Percentiles rank a stretch among this genome's conserved stretches.
Evolutionary conservation across 2,888 invertebrate species (phyloP).

Genomic region (Mythimna albipuncta): DNA sequence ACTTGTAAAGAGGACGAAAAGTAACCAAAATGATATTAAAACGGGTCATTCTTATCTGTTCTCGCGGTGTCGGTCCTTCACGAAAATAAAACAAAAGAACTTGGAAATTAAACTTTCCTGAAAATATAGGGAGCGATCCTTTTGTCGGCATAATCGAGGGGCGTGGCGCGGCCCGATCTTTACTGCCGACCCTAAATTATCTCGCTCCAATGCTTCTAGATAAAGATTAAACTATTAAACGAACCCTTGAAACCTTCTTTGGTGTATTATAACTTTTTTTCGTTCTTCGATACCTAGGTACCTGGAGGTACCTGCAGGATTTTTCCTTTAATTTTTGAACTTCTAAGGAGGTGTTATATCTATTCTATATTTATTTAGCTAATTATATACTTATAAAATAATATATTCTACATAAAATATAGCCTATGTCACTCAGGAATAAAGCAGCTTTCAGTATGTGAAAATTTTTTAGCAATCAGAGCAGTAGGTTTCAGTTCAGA

Average conservation of each 20-base stretch:
- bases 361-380: too few species aligned
- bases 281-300: slow-evolving; percentile 22
- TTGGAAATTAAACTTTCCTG: slow-evolving; percentile 73
- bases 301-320: slow-evolving; percentile 6
- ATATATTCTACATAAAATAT: too few species aligned
- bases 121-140: slow-evolving; percentile 67
- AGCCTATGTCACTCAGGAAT: too few species aligned
- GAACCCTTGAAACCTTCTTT: slow-evolving; percentile 49
- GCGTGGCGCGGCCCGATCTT: slow-evolving; percentile 69
- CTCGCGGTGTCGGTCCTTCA: slow-evolving; percentile 37
- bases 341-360: slow-evolving; percentile 14
- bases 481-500: too few species aligned
- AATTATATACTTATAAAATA: too few species aligned
- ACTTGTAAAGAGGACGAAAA: slow-evolving; percentile 26
- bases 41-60: slow-evolving; percentile 49
- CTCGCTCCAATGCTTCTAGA: slow-evolving; percentile 73
- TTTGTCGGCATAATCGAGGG: slow-evolving; percentile 73
- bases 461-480: too few species aligned
- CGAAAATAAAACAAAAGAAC: slow-evolving; percentile 72
- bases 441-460: too few species aligned
- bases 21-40: slow-evolving; percentile 50
- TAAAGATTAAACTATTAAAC: slow-evolving; percentile 79
- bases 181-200: slow-evolving; percentile 75
- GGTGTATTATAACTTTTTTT: slow-evolving; percentile 60
- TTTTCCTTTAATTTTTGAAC: slow-evolving; percentile 42